phyloP scores from a whole-genome alignment of 2,113 vertebrate genomes.

The Protobothrops flavoviridis region DNA sequence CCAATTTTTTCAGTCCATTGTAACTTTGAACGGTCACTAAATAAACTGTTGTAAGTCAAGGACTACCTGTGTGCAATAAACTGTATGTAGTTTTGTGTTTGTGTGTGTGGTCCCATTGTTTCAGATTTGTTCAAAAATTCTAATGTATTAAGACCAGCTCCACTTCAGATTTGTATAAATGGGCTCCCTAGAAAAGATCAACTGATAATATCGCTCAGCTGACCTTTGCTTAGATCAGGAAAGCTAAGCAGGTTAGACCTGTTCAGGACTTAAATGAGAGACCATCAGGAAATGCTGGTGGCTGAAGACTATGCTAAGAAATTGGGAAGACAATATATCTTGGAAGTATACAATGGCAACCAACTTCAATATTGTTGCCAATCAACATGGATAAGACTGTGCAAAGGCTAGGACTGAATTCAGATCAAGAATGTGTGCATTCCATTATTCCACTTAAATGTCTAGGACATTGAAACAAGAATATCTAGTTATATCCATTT shows the following conservation, averaged over 20 bases:
- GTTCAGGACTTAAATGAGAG: neutral
- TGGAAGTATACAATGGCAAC: neutral
- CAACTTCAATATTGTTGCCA: neutral
- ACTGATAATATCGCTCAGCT: neutral
- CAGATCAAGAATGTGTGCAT: neutral
- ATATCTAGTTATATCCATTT: neutral
- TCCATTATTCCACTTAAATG: neutral
- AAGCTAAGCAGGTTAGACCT: neutral
- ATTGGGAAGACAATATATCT: neutral
- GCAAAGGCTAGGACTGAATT: neutral
- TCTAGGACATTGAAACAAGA: neutral
- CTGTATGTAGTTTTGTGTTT: neutral
- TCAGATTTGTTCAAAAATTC: neutral
- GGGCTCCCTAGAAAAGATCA: neutral
- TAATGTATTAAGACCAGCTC: neutral
- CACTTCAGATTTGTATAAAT: neutral
- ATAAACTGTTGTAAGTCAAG: neutral
- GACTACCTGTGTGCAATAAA: neutral
- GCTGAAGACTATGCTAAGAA: neutral
- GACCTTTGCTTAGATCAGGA: neutral
- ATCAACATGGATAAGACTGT: neutral
- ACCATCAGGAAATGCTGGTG: neutral
- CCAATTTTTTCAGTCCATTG: neutral
- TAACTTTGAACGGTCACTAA: neutral
- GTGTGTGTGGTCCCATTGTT: neutral